Evolutionary conservation across 2,113 vertebrate species (phyloP).

Genomic region (Cinclus mexicanus): DNA sequence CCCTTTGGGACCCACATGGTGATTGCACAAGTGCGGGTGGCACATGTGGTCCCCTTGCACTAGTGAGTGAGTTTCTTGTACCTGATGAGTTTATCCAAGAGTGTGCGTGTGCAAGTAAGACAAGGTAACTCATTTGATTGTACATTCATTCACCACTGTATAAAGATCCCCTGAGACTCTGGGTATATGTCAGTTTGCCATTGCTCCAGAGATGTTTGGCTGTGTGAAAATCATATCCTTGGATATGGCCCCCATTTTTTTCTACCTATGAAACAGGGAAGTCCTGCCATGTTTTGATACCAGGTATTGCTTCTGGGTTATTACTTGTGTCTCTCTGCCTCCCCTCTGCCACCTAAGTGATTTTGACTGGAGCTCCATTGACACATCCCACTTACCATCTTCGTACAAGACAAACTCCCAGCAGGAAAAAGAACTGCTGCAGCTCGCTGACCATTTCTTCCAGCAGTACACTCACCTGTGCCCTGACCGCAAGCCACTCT

Average conservation of each 20-base stretch:
- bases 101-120: background rate
- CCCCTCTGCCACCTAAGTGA: background rate
- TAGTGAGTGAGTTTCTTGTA: accelerated
- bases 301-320: background rate
- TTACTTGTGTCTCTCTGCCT: background rate
- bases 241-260: background rate
- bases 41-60: background rate
- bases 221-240: background rate
- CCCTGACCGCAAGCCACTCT: slow-evolving; percentile 82
- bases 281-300: background rate
- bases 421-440: slow-evolving; percentile 77
- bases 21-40: accelerated
- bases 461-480: slow-evolving; percentile 81
- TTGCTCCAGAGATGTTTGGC: background rate
- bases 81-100: background rate
- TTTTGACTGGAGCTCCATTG: slow-evolving; percentile 45
- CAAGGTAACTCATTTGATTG: background rate
- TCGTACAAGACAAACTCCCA: slow-evolving; percentile 81
- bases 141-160: background rate
- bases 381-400: slow-evolving; percentile 63
- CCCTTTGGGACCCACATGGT: background rate
- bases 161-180: background rate
- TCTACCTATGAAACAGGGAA: background rate
- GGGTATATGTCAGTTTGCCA: background rate
- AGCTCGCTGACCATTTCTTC: slow-evolving; percentile 79